Conservation (phyloP, 2,797 vertebrate species). For the Allobates femoralis region DNA sequence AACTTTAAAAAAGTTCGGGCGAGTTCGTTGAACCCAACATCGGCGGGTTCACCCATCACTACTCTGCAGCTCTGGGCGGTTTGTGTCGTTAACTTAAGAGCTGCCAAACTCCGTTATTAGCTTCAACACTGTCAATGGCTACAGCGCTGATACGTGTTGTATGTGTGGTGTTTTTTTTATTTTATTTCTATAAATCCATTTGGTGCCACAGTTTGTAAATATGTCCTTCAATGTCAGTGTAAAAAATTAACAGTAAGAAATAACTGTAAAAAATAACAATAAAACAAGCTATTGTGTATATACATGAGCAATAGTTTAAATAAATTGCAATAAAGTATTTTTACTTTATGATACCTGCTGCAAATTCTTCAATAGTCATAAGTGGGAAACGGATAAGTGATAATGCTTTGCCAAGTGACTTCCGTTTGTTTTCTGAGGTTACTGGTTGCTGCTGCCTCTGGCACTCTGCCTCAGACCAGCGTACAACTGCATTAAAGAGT, state of each 20-base stretch:
- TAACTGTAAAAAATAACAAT: background rate
- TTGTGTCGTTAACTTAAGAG: too few relatives aligned
- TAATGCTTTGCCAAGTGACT: conserved; percentile 91
- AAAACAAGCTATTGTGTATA: background rate
- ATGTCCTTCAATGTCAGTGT: background rate
- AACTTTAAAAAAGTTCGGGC: too few relatives aligned
- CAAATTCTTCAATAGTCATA: conserved; percentile 98
- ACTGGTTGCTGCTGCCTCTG: conserved; percentile 92
- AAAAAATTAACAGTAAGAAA: background rate
- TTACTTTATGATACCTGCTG: conserved; percentile 84
- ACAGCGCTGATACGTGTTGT: too few relatives aligned
- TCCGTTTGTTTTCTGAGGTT: conserved; percentile 91
- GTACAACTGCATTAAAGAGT: conserved; percentile 91
- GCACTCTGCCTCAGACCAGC: conserved; percentile 95
- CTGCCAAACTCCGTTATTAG: too few relatives aligned
- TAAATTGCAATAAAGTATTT: background rate
- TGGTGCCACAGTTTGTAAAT: too few relatives aligned
- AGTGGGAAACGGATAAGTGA: conserved; percentile 95
- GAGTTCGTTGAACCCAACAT: too few relatives aligned
- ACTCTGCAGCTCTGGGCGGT: too few relatives aligned
- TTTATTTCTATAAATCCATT: too few relatives aligned
- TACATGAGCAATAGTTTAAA: background rate
- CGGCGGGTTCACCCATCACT: too few relatives aligned
- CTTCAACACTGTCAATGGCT: too few relatives aligned
- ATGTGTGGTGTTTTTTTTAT: too few relatives aligned